phyloP scores from a whole-genome alignment of 1,140 invertebrate species.

The Tetranychus urticae region DNA sequence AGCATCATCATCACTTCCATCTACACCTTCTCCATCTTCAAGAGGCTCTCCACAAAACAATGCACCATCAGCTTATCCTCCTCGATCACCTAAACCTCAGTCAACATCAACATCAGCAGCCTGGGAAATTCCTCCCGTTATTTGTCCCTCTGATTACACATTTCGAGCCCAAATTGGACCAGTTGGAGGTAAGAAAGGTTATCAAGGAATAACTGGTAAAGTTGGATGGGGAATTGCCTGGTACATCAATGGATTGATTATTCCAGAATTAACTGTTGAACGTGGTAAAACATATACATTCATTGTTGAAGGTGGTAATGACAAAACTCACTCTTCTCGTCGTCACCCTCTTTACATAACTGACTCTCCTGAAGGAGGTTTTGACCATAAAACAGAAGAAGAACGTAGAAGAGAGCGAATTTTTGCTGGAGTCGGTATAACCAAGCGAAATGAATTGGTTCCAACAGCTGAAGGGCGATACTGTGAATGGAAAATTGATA shows the following conservation, averaged over 20 bases:
- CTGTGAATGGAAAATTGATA: conserved; percentile 49
- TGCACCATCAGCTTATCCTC: neutral
- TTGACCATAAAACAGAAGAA: conserved; percentile 40
- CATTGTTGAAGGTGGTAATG: conserved; percentile 59
- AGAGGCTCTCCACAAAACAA: neutral
- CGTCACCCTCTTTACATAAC: conserved; percentile 93
- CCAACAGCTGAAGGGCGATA: conserved; percentile 39
- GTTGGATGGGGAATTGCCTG: conserved; percentile 80
- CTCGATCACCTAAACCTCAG: neutral
- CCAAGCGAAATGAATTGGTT: conserved; percentile 46
- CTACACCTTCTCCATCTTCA: neutral
- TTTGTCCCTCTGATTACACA: conserved; percentile 14
- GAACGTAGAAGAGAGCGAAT: neutral
- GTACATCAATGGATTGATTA: conserved; percentile 61
- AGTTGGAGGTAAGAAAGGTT: conserved; percentile 14
- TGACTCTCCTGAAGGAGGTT: conserved; percentile 70
- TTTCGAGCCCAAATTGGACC: conserved; percentile 16
- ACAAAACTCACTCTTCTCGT: conserved; percentile 46
- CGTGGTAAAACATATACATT: conserved; percentile 72
- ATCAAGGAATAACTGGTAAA: conserved; percentile 25
- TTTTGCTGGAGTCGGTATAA: conserved; percentile 18
- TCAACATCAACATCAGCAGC: neutral
- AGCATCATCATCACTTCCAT: neutral
- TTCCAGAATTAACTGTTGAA: conserved; percentile 74
- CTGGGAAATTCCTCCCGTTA: conserved; percentile 13